Evolutionary conservation across 1,140 invertebrate species (phyloP).

Genomic region (Drosophila biarmipes): DNA sequence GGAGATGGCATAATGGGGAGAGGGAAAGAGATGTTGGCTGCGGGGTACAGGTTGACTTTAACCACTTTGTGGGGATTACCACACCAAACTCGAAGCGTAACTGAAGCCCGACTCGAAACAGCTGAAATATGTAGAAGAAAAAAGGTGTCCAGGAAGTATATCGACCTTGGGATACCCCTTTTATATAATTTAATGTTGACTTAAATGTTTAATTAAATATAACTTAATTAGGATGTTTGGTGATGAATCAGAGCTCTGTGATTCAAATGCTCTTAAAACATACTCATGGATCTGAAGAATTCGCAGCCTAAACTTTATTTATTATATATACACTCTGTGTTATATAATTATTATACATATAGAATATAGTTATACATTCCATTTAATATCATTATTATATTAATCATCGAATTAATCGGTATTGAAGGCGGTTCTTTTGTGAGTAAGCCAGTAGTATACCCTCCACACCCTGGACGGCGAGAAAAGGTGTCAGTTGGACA

Average conservation of each 20-base stretch:
- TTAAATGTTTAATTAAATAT: too few relatives aligned
- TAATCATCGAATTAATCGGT: too few relatives aligned
- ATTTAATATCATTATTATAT: too few relatives aligned
- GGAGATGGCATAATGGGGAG: background rate
- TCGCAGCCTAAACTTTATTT: too few relatives aligned
- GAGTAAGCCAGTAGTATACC: background rate
- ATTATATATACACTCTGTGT: too few relatives aligned
- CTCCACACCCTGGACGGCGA: background rate
- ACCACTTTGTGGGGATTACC: conserved; percentile 18
- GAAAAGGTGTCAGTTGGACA: conserved; percentile 42
- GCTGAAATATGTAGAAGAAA: background rate
- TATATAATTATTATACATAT: too few relatives aligned
- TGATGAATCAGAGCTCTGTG: too few relatives aligned
- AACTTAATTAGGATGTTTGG: too few relatives aligned
- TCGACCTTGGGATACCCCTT: background rate
- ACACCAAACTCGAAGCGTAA: background rate
- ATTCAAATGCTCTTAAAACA: too few relatives aligned
- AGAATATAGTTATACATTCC: too few relatives aligned
- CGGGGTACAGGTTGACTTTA: background rate
- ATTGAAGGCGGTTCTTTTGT: background rate
- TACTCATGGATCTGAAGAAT: too few relatives aligned
- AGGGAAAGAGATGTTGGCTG: background rate
- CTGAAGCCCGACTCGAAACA: background rate
- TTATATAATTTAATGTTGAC: too few relatives aligned
- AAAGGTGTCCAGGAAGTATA: background rate